Conservation (phyloP, 35 echinoderm and acorn worm species). For the Apostichopus parvimensis region DNA sequence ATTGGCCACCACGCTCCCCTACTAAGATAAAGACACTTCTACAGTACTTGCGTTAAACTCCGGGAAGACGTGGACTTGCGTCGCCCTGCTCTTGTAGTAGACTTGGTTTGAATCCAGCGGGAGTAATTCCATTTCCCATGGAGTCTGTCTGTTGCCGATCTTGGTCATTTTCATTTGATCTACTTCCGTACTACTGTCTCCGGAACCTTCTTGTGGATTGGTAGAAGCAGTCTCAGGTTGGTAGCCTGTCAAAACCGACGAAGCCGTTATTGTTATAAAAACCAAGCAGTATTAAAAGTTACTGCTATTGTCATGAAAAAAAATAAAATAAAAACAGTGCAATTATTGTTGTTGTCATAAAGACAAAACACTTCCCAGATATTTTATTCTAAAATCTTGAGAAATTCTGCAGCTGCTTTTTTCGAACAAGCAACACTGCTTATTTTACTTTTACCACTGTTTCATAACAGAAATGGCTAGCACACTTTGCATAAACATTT, state of each 20-base stretch:
- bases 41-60: slow-evolving; percentile 83
- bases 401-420: background rate
- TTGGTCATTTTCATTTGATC: background rate
- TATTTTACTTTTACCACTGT: too few relatives aligned
- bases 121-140: slow-evolving; percentile 27
- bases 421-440: too few relatives aligned
- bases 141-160: background rate
- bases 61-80: slow-evolving; percentile 79
- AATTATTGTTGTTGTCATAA: background rate
- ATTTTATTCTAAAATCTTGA: background rate
- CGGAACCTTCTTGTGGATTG: background rate
- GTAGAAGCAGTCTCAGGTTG: background rate
- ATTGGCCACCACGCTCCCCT: too few relatives aligned
- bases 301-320: background rate
- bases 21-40: slow-evolving; percentile 69
- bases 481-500: too few relatives aligned
- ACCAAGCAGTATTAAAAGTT: too few relatives aligned
- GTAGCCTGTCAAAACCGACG: background rate
- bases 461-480: too few relatives aligned
- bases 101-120: slow-evolving; percentile 76
- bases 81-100: slow-evolving; percentile 79
- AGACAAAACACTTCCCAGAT: too few relatives aligned
- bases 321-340: slow-evolving; percentile 16
- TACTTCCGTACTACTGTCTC: background rate
- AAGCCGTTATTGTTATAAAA: too few relatives aligned